Base-by-base conservation (phyloP, 2,797 vertebrate species). In the Eupleurogrammus muticus region DNA sequence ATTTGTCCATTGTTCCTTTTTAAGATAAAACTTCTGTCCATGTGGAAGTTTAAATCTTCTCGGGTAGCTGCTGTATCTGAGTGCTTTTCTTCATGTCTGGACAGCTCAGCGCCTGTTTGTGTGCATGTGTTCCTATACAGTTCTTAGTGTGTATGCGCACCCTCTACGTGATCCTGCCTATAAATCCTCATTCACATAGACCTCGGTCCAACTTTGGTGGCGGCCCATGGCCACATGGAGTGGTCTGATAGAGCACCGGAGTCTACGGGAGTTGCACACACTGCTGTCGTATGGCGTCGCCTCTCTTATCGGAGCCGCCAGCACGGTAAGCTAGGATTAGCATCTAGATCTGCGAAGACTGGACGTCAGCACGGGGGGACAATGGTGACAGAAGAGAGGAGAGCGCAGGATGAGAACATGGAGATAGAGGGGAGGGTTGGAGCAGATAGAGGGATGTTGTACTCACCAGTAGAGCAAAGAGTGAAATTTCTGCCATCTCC, bases 271-370 rank as follows among this genome's bases (percentile, higher is more conserved):
- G 88, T 90, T 87, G 79, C 86, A 82, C 84, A 85, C 86, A 77
- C 84, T 80, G 80, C 85, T 79, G 87, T 79, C 79, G 71, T 78
- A 83, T 75, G 83, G 84, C 82, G 79, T 89, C 80, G 87, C 83
- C 88, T 82, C 89, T 87, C 92, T 95, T 95, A 95, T 95, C 94
- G 61, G 87, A 76, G 87, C 82, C 86, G 86, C 88, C 93, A 94
- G 93, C 86, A 83, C 80, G 82, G 91, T 95, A 94, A 94, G 91
- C 93, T 91, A 88, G 92, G 93, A 95, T 94, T 94, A 94, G 88
- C 92, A 93, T 95, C 93, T 94, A 90, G 90, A 93, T 93, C 87
- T 92, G 90, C 67, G 81, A 92, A 93, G 87, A 92, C 89, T 85
- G 92, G 92, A 93, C 92, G 88, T 93, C 90, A 87, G 78, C 84